Percentiles rank a stretch among this genome's conserved stretches.
Evolutionary conservation across 2,113 vertebrate genomes (phyloP).

Genomic region (Gallinago media): DNA sequence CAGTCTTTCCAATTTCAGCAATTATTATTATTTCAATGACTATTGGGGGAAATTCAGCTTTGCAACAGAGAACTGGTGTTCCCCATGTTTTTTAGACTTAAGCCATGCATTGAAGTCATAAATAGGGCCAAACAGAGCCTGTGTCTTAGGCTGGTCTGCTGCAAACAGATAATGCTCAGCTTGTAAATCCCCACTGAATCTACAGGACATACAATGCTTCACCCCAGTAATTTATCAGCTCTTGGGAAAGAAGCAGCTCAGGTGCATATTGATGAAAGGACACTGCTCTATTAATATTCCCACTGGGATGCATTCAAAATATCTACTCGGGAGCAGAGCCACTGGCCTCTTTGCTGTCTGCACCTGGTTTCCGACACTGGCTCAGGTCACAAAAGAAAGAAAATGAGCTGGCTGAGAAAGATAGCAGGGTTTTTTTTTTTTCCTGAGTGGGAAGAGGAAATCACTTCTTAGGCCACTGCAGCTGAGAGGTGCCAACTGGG

Average conservation of each 20-base stretch:
- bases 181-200: not conserved
- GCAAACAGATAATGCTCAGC: not conserved
- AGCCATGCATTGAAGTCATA: not conserved
- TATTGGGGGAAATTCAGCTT: not conserved
- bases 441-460: not conserved
- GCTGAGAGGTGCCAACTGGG: not conserved
- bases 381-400: constrained; percentile 2
- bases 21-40: not conserved
- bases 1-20: not conserved
- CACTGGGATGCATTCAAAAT: not conserved
- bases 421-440: not conserved
- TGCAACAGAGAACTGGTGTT: not conserved
- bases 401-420: not conserved
- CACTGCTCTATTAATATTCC: not conserved
- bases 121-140: not conserved
- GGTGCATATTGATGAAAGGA: constrained; percentile 13
- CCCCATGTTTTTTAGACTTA: not conserved
- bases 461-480: not conserved
- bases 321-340: not conserved
- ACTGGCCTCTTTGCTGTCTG: not conserved
- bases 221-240: constrained; percentile 32
- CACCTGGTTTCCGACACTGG: not conserved
- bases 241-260: constrained; percentile 8
- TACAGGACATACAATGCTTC: not conserved
- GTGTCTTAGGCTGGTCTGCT: not conserved